These are phyloP conservation scores for Varanus komodoensis DNA, from an alignment of 2,113 vertebrate genomes.

Conservation along the genomic window DNA sequence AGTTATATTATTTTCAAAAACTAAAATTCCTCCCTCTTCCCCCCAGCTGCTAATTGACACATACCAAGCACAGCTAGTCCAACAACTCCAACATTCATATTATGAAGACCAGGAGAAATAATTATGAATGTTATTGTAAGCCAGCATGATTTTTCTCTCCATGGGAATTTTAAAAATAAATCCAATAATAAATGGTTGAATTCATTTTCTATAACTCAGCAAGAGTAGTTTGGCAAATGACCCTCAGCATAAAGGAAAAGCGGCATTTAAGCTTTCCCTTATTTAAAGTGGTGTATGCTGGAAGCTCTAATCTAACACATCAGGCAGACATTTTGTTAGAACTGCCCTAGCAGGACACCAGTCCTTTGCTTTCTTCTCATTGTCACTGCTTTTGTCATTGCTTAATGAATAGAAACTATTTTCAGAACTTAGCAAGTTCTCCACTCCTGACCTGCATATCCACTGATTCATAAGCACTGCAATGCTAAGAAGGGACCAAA, in stretches of 20 bases:
- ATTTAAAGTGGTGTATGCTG: too few relatives aligned
- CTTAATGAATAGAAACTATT: not conserved
- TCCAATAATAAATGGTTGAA: not conserved
- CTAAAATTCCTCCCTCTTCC: not conserved
- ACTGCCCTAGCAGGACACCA: not conserved
- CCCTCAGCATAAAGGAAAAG: not conserved
- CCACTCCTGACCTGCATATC: not conserved
- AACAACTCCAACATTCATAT: not conserved
- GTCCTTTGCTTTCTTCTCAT: not conserved
- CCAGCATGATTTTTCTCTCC: not conserved
- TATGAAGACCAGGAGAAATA: not conserved
- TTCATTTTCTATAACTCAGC: not conserved
- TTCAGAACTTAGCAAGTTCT: not conserved
- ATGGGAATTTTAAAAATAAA: not conserved
- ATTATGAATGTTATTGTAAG: not conserved
- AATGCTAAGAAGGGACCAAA: not conserved
- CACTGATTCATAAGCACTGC: not conserved
- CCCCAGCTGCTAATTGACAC: not conserved
- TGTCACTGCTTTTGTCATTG: not conserved
- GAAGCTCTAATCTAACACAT: too few relatives aligned
- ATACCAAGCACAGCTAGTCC: not conserved
- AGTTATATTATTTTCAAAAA: not conserved
- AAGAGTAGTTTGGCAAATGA: slow-evolving; percentile 1
- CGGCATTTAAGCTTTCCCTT: not conserved
- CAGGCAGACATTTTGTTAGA: too few relatives aligned